Conservation (phyloP, 2,888 invertebrate genomes). For the Cataglyphis livida region DNA sequence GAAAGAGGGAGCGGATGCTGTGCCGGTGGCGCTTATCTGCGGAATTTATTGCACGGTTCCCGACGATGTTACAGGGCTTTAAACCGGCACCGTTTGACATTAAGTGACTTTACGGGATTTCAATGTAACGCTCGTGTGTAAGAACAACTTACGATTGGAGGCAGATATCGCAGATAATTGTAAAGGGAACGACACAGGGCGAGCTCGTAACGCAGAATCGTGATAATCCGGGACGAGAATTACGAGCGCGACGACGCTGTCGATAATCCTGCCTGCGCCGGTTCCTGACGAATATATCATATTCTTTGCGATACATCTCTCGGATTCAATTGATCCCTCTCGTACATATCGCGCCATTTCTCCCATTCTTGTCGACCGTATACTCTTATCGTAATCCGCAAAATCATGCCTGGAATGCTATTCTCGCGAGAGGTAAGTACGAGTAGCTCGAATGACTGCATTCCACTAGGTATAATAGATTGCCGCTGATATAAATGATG, state of each 20-base stretch:
- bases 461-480: background rate
- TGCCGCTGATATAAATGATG: background rate
- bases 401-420: background rate
- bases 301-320: conserved; percentile 14
- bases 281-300: conserved; percentile 60
- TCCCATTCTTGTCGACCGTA: background rate
- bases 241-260: conserved; percentile 61
- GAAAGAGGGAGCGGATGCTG: conserved; percentile 52
- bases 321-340: background rate
- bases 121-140: conserved; percentile 63
- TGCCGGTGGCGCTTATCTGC: conserved; percentile 68
- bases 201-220: conserved; percentile 71
- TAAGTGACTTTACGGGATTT: conserved; percentile 73
- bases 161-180: conserved; percentile 5
- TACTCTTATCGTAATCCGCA: background rate
- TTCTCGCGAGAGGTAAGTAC: background rate
- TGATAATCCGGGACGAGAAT: conserved; percentile 67
- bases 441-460: background rate
- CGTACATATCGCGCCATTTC: background rate
- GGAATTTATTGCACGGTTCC: conserved; percentile 72
- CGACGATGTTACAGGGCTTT: conserved; percentile 66
- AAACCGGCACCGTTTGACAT: conserved; percentile 72
- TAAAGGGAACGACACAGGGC: conserved; percentile 10
- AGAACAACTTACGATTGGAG: background rate
- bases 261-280: conserved; percentile 57